Evolutionary conservation across 2,113 vertebrate species (phyloP), one percentile per base, ranked within the genome.

Genomic region (Mastomys natalensis): DNA sequence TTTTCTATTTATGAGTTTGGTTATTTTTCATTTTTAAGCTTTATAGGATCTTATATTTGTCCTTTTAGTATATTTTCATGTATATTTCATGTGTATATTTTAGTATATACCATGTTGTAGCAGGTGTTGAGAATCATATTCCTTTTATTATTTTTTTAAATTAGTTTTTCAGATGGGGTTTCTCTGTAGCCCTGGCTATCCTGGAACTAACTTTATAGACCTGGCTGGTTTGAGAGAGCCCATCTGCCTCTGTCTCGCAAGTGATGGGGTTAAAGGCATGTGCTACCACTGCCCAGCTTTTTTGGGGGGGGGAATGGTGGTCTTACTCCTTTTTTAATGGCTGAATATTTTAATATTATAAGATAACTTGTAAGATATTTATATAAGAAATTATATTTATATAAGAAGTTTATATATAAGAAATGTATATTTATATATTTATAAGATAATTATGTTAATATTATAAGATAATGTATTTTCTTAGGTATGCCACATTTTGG

Each of bases 1-100:
- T 93, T 85, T 31, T 85, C 37, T 96, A 55, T 74, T 22, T 92
- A 55, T 66, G 15, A 90, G 34, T 78, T 92, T 95, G 31, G 17
- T 15, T 86, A 64, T 80, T 86, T 19, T 85, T 53, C 13, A 16
- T 78, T 66, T 66, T 96, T 94, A 22, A 85, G 55, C 0, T 48
- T 48, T 64, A 34, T 92, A 70, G 72, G 13, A 91, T 19, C 22
- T 40, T 89, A 66, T 66, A 34, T 78, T 81, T 80, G 53, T 89
- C 22, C 34, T 68, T 90, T 86, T 90, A 68, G 40, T 13, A 26
- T 66, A 40, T 55, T 93, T 91, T 87, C 16, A 51, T 22, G 85
- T n/a, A n/a, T n/a, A n/a, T n/a, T n/a, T n/a, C n/a, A n/a, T n/a
- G n/a, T n/a, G n/a, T n/a, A n/a, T n/a, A n/a, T n/a, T n/a, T n/a